Evolutionary conservation across 2,113 vertebrate genomes (phyloP), one percentile per base, ranked within the genome.

Genomic region (Misgurnus mizolepis): DNA sequence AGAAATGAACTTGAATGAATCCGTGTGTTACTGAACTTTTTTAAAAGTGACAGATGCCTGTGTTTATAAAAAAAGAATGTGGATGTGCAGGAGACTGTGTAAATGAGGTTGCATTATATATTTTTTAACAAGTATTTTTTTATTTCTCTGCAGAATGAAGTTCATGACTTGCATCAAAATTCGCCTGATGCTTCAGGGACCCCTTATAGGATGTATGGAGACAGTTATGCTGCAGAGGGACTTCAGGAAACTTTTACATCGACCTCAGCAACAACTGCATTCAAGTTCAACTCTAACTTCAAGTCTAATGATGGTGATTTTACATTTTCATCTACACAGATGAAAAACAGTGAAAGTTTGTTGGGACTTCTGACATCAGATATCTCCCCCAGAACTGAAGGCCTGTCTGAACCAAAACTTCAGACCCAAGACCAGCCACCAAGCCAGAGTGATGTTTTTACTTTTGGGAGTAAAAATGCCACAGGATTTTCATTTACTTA

Each of bases 251-350:
- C 93, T 8, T 98, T 95, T 84, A 93, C 95, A 22, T 86, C 94
- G 18, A 90, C 91, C 40, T 94, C 95, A 66, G 77, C 90, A 2
- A 83, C 93, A 6, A 67, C 93, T 84, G 90, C 94, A 67, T 98
- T 98, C 88, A 98, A 98, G 86, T 98, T 99, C 91, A 98, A 96
- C 85, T 96, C 96, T 15, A 98, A 98, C 87, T 98, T 98, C 86
- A 98, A 98, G 87, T 98, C 96, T 39, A 97, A 98, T 53, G 96
- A 98, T 87, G 96, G 97, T 8, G 98, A 98, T 86, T 98, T 98
- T 17, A 97, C 95, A 7, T 98, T 98, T 89, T 93, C 96, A 50
- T 90, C 95, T 40, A 91, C 93, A 49, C 94, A 97, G 65, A 83
- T 85, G 66, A 95, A 94, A 50, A 94, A 81, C 53, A 95, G 86